phyloP scores from a whole-genome alignment of 2,113 vertebrate species.

The Psittacula cyanocephala region DNA sequence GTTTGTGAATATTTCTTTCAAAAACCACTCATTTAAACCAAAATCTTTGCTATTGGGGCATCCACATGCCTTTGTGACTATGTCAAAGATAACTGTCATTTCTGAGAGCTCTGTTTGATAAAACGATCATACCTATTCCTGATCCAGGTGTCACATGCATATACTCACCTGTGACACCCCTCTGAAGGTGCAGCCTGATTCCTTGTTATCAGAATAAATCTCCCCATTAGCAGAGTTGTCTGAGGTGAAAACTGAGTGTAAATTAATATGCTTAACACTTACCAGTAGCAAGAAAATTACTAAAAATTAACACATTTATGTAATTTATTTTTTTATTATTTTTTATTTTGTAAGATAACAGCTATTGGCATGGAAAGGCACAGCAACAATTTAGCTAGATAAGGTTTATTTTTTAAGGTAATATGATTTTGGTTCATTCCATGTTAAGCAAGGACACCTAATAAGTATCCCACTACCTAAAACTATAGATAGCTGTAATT shows the following conservation, averaged over 20 bases:
- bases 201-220: not conserved
- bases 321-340: not conserved
- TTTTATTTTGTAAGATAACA: not conserved
- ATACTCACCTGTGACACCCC: not conserved
- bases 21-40: not conserved
- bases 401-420: not conserved
- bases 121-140: not conserved
- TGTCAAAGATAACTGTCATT: not conserved
- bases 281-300: not conserved
- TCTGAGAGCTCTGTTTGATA: not conserved
- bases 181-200: not conserved
- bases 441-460: not conserved
- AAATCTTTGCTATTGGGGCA: not conserved
- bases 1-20: not conserved
- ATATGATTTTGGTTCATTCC: not conserved
- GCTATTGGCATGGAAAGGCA: not conserved
- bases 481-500: not conserved
- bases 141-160: not conserved
- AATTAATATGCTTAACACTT: conserved; percentile 2
- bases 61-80: not conserved
- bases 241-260: not conserved
- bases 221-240: not conserved
- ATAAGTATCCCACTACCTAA: not conserved
- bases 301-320: not conserved
- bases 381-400: not conserved